phyloP scores from a whole-genome alignment of 2,797 vertebrate genomes.

The Lindbergichthys nudifrons region DNA sequence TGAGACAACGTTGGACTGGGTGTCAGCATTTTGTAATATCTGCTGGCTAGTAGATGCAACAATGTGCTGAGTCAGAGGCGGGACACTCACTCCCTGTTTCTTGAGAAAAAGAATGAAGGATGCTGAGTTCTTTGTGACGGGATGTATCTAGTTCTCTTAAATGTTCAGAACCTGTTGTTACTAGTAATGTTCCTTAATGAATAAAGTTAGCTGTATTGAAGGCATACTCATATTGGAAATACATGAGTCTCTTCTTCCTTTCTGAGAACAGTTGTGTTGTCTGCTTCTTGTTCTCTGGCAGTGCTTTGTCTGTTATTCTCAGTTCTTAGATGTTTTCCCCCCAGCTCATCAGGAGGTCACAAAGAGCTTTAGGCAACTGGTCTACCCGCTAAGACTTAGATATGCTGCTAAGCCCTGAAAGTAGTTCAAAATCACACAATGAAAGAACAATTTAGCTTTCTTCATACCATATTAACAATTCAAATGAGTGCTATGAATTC shows the following conservation, averaged over 20 bases:
- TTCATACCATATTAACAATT: conserved; percentile 56
- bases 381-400: conserved; percentile 43
- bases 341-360: conserved; percentile 56
- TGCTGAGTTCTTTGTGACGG: background rate
- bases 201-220: background rate
- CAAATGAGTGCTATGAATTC: conserved; percentile 42
- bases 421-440: conserved; percentile 41
- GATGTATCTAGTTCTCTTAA: background rate
- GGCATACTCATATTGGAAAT: background rate
- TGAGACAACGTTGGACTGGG: background rate
- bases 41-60: background rate
- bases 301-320: conserved; percentile 18
- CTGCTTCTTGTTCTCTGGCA: conserved; percentile 9
- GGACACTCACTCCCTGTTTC: conserved; percentile 5
- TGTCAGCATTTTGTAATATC: conserved; percentile 5
- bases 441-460: conserved; percentile 48
- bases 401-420: conserved; percentile 42
- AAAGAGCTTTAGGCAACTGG: conserved; percentile 43
- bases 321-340: background rate
- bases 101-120: background rate
- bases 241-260: conserved; percentile 2
- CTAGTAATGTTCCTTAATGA: background rate
- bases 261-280: conserved; percentile 21
- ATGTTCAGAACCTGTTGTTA: background rate
- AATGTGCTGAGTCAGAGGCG: conserved; percentile 14